Evolutionary conservation across 2,797 vertebrate genomes (phyloP).

Genomic region (Smutsia gigantea): DNA sequence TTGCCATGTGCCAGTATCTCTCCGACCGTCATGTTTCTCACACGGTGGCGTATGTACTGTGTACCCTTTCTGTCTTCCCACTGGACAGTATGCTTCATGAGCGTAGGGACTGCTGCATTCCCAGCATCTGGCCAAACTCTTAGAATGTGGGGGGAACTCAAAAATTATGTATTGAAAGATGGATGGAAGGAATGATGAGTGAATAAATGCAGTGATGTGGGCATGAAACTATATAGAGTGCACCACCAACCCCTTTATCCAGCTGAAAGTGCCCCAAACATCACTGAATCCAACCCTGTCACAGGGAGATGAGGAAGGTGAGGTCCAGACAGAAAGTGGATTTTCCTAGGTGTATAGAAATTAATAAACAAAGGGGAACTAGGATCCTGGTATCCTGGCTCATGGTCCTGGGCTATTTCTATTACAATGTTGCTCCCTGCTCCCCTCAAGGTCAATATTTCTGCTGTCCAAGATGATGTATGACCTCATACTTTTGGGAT

Average conservation of each 20-base stretch:
- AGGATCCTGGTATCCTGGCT: neutral
- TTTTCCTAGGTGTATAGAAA: neutral
- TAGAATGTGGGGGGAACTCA: neutral
- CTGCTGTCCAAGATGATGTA: neutral
- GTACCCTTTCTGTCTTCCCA: neutral
- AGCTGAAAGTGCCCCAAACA: neutral
- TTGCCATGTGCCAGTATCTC: neutral
- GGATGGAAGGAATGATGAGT: neutral
- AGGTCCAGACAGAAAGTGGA: neutral
- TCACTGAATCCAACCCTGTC: neutral
- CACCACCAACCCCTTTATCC: neutral
- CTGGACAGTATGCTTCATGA: neutral
- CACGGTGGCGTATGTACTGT: neutral
- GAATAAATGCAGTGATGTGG: neutral
- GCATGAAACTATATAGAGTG: neutral
- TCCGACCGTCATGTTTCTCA: neutral
- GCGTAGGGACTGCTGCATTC: neutral
- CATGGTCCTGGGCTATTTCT: neutral
- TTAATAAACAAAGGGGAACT: neutral
- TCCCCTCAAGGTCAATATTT: neutral
- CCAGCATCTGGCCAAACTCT: neutral
- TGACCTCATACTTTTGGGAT: constrained; percentile 37
- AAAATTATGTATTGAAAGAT: neutral
- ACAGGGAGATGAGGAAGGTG: neutral
- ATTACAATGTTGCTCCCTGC: neutral